phyloP scores from a whole-genome alignment of 2,113 vertebrate species.

The Tretioscincus oriximinensis region DNA sequence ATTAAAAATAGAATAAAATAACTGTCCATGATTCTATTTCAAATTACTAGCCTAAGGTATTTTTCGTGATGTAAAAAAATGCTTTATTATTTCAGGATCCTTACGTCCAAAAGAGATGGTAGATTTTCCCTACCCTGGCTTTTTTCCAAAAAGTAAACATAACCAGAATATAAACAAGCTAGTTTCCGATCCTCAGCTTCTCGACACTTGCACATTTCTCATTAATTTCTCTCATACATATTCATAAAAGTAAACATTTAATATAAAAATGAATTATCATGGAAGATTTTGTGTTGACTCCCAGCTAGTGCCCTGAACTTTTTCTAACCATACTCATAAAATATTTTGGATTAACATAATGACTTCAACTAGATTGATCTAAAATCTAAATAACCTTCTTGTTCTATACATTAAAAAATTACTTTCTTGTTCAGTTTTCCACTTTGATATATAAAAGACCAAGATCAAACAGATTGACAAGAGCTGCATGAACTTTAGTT shows the following conservation, averaged over 20 bases:
- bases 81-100: not conserved
- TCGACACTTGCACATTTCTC: constrained; percentile 12
- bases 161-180: not conserved
- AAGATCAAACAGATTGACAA: not conserved
- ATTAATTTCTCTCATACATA: constrained; percentile 12
- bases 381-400: not conserved
- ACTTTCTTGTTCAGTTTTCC: not conserved
- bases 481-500: too few species aligned
- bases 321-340: constrained; percentile 11
- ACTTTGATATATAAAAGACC: constrained; percentile 20
- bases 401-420: not conserved
- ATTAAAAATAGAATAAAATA: not conserved
- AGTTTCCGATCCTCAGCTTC: not conserved
- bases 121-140: too few species aligned
- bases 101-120: not conserved
- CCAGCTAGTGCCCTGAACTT: not conserved
- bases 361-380: not conserved
- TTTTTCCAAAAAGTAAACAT: not conserved
- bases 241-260: constrained; percentile 11
- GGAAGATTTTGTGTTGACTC: constrained; percentile 3
- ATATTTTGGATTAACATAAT: not conserved
- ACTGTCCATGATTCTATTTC: not conserved
- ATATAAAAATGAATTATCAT: constrained; percentile 13
- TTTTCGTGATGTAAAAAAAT: not conserved
- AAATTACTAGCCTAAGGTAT: not conserved